These are phyloP conservation scores for Neosalanx taihuensis DNA, from an alignment of 2,797 vertebrate species.

Conservation along the genomic window DNA sequence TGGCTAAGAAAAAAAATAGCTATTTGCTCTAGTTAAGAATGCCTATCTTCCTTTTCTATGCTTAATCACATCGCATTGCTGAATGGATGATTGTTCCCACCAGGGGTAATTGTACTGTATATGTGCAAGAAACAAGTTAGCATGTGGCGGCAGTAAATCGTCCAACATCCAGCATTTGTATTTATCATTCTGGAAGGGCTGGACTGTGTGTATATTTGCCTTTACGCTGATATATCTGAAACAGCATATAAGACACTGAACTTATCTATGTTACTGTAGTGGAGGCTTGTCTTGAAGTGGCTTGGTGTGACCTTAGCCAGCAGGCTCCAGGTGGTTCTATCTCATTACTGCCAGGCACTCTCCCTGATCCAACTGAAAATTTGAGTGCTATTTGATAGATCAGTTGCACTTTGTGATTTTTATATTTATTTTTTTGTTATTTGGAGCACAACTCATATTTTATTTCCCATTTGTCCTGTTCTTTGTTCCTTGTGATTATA, in stretches of 20 bases:
- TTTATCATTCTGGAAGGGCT: neutral
- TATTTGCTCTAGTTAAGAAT: neutral
- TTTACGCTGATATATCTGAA: neutral
- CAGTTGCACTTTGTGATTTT: too few relatives aligned
- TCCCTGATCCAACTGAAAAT: neutral
- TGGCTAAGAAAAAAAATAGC: neutral
- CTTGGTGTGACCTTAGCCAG: neutral
- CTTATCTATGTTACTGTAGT: neutral
- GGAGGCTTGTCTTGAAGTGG: neutral
- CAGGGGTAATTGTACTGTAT: neutral
- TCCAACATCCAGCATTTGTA: conserved; percentile 7
- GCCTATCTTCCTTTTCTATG: neutral
- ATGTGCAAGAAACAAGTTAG: neutral
- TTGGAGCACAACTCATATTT: too few relatives aligned
- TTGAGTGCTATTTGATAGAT: neutral
- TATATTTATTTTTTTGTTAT: too few relatives aligned
- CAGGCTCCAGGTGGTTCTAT: neutral
- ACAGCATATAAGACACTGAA: neutral
- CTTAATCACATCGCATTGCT: neutral
- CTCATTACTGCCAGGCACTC: neutral
- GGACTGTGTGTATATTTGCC: neutral
- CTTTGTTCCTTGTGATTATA: too few relatives aligned
- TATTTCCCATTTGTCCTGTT: too few relatives aligned
- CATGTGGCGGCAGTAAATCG: neutral
- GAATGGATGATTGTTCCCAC: neutral